Percentiles rank a stretch among this genome's conserved stretches.
phyloP scores from a whole-genome alignment of 2,113 vertebrate species.

The Coptodon rendalli region DNA sequence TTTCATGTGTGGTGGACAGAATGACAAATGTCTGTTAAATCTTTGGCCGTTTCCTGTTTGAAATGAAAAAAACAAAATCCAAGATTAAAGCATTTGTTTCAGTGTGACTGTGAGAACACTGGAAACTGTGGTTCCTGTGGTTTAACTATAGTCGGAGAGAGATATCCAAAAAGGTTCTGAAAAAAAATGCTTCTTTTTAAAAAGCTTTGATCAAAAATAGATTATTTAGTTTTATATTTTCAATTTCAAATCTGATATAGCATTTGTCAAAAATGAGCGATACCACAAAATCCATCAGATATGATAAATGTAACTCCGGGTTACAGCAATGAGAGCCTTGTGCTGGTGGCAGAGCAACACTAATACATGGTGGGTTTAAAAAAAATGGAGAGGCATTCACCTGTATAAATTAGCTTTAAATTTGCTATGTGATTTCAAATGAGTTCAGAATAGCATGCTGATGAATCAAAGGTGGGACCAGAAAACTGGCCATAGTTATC shows the following conservation, averaged over 20 bases:
- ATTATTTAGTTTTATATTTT: background rate
- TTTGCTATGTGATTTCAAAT: background rate
- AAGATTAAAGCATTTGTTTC: fast-evolving
- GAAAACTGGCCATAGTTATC: fast-evolving
- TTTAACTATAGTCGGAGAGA: background rate
- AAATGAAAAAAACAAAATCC: background rate
- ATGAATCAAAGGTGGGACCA: background rate
- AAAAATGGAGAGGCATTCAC: background rate
- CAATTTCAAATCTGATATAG: background rate
- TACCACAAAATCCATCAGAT: background rate
- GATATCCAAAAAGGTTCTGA: background rate
- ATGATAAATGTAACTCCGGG: fast-evolving
- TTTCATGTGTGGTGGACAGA: background rate
- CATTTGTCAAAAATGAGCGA: background rate
- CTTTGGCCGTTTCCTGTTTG: fast-evolving
- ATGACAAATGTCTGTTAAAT: background rate
- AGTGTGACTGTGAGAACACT: background rate
- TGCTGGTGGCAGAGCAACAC: background rate
- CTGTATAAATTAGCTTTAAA: background rate
- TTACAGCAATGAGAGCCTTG: background rate
- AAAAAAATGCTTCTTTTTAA: background rate
- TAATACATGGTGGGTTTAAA: fast-evolving
- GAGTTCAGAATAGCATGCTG: background rate
- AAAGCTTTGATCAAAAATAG: background rate
- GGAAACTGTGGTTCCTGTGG: background rate